Evolutionary conservation across 64 coral and sea anemone genomes (phyloP).

Genomic region (Montipora sp.): DNA sequence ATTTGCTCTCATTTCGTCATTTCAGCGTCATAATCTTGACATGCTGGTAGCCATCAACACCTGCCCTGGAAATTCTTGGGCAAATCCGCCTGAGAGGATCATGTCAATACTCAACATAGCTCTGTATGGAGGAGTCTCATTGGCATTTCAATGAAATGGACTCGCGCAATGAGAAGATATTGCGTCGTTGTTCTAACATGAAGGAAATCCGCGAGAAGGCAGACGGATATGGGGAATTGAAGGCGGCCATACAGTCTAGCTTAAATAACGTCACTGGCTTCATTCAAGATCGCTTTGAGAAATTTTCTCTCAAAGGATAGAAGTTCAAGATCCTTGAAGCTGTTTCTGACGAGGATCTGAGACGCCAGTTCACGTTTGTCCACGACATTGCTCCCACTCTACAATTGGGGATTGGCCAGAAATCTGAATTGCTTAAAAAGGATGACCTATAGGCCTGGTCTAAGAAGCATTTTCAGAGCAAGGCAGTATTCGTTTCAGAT

Average conservation of each 20-base stretch:
- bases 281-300: constrained; percentile 30
- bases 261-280: background rate
- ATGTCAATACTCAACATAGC: constrained; percentile 22
- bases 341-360: background rate
- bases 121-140: background rate
- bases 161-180: background rate
- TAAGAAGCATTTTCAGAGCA: constrained; percentile 25
- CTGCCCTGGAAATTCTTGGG: constrained; percentile 1
- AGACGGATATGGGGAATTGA: background rate
- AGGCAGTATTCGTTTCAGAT: constrained; percentile 50
- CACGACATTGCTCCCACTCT: constrained; percentile 27
- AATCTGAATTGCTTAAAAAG: constrained; percentile 37
- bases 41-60: constrained; percentile 25
- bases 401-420: constrained; percentile 36
- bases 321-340: background rate
- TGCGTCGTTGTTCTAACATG: constrained; percentile 47
- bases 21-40: constrained; percentile 5
- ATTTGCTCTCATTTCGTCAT: constrained; percentile 18
- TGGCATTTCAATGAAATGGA: background rate
- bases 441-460: constrained; percentile 25
- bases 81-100: constrained; percentile 47
- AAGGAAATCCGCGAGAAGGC: constrained; percentile 37
- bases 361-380: constrained; percentile 45
- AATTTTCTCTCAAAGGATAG: constrained; percentile 35
- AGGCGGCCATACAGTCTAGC: background rate